Evolutionary conservation across 2,797 vertebrate species (phyloP).

Genomic region (Catostomus latipinnis): DNA sequence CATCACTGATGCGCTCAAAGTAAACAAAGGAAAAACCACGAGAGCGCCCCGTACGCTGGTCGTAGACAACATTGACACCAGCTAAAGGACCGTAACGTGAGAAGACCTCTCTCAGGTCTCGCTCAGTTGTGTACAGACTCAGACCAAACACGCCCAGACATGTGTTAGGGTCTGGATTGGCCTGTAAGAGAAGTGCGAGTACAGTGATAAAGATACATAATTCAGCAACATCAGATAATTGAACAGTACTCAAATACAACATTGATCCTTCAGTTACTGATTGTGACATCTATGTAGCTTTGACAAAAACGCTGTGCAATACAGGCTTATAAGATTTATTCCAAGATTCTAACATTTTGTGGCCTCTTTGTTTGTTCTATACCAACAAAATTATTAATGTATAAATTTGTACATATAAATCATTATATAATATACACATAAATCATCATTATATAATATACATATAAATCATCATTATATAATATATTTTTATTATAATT

Average conservation of each 20-base stretch:
- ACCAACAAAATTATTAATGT: too few relatives aligned
- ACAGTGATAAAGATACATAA: background rate
- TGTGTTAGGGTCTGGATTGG: slow-evolving; percentile 92
- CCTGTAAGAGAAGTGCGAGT: slow-evolving; percentile 72
- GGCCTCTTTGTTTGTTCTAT: too few relatives aligned
- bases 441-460: too few relatives aligned
- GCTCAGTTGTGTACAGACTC: slow-evolving; percentile 94
- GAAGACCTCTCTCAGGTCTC: slow-evolving; percentile 93
- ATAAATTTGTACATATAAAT: too few relatives aligned
- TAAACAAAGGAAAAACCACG: slow-evolving; percentile 95
- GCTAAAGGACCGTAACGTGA: slow-evolving; percentile 89
- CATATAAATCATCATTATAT: too few relatives aligned
- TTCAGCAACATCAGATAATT: background rate
- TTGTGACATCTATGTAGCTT: background rate
- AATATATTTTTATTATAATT: too few relatives aligned
- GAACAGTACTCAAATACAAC: background rate
- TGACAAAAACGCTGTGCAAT: background rate
- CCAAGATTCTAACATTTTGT: too few relatives aligned
- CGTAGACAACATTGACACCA: slow-evolving; percentile 93
- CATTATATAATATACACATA: too few relatives aligned
- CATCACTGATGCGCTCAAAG: slow-evolving; percentile 92
- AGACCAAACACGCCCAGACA: slow-evolving; percentile 93
- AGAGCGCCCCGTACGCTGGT: slow-evolving; percentile 91
- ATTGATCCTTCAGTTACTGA: background rate
- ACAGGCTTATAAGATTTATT: background rate